Base-by-base conservation (phyloP, 2,888 invertebrate genomes). In the Synanthedon myopaeformis region DNA sequence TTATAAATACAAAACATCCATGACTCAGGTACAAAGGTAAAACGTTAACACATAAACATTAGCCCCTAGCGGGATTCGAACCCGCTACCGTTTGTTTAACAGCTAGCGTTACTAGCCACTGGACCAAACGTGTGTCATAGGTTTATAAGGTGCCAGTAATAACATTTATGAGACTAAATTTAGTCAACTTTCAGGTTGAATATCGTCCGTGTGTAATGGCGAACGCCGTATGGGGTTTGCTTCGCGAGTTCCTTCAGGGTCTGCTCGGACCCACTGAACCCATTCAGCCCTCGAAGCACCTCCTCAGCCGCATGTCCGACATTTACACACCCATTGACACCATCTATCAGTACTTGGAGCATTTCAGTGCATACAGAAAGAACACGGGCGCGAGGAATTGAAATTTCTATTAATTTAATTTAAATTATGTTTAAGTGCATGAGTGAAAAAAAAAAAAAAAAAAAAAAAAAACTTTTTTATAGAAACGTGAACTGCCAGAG, bases 271-370 rank as follows among this genome's bases (percentile, higher is more conserved):
- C 92, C 2, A 84, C 90, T 2, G 91, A 94, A 0, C 90, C 92
- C 1, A 92, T 92, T 58, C 90, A 92, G 57, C 93, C 93, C 1
- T 93, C 96, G 5, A 89, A 92, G 62, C 94, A 93, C 69, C 83
- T 94, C 0, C 84, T 93, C 70, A 91, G 89, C 62, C 89, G 92
- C 58, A 92, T 94, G 92, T 94, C 93, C 69, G 95, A 95, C 52
- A 89, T 94, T 54, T 97, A 96, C 78, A 93, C 94, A 35, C 96
- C 98, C 0, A 92, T 96, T 63, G 97, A 98, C 74, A 97, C 97
- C 0, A 93, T 97, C 58, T 94, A 96, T 64, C 98, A 98, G 74
- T 98, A 98, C 74, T 88, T 97, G 69, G 97, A 98, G 80, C 96
- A 97, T 72, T 98, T 98, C 73, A 94, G 93, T 58, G 92, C 93